phyloP scores from a whole-genome alignment of 2,113 vertebrate genomes.

The Perccottus glenii region DNA sequence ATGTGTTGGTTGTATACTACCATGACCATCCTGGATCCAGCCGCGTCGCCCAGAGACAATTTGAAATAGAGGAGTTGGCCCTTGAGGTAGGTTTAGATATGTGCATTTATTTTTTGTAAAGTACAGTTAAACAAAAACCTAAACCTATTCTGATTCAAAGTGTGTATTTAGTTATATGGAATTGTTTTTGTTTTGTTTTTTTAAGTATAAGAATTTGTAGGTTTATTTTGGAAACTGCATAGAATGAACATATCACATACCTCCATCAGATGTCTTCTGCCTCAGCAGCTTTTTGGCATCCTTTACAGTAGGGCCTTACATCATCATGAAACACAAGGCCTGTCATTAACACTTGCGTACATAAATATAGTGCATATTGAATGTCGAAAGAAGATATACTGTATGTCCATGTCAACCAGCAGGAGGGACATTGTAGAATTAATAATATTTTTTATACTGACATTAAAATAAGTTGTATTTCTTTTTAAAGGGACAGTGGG shows the following conservation, averaged over 20 bases:
- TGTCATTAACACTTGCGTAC: slow-evolving; percentile 17
- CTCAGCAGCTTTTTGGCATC: slow-evolving; percentile 43
- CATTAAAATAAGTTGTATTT: too few relatives aligned
- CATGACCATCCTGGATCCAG: slow-evolving; percentile 85
- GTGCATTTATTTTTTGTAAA: neutral
- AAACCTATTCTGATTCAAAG: neutral
- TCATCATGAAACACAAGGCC: slow-evolving; percentile 34
- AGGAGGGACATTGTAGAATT: neutral
- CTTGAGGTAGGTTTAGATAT: slow-evolving; percentile 83
- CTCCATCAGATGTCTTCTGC: slow-evolving; percentile 22
- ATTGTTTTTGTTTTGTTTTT: neutral
- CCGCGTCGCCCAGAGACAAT: slow-evolving; percentile 87
- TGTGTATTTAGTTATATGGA: neutral
- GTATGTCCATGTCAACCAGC: neutral
- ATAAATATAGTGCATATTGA: slow-evolving; percentile 11
- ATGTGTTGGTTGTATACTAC: slow-evolving; percentile 89
- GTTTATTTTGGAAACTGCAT: neutral
- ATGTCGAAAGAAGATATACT: slow-evolving; percentile 11
- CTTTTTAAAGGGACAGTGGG: neutral
- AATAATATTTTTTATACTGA: neutral
- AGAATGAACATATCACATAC: slow-evolving; percentile 7
- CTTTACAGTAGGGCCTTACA: slow-evolving; percentile 36
- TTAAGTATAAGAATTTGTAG: neutral
- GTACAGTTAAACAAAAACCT: neutral
- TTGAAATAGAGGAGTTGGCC: slow-evolving; percentile 88